These are phyloP conservation scores for Ciconia maguari DNA, from an alignment of 2,113 vertebrate species.

Conservation along the genomic window DNA sequence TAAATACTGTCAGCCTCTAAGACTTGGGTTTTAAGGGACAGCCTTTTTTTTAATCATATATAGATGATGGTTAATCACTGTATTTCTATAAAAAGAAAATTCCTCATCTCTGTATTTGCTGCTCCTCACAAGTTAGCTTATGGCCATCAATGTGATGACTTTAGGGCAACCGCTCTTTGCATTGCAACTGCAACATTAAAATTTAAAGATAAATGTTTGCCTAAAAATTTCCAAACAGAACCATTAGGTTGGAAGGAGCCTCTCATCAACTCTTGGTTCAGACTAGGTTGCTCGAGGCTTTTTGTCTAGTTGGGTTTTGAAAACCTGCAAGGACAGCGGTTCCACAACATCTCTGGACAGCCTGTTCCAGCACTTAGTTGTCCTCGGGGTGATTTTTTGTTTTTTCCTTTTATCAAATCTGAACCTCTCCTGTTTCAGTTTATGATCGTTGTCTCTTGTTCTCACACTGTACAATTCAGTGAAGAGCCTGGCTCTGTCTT, in stretches of 20 bases:
- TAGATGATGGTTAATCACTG: accelerated
- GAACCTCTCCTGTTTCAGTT: background rate
- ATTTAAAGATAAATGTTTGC: background rate
- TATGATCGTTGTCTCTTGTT: background rate
- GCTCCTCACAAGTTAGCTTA: background rate
- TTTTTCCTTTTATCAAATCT: background rate
- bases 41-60: background rate
- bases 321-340: background rate
- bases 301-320: background rate
- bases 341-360: background rate
- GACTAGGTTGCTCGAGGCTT: background rate
- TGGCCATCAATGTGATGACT: background rate
- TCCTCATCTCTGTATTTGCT: background rate
- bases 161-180: background rate
- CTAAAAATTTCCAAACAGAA: background rate
- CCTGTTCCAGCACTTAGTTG: background rate
- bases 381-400: background rate
- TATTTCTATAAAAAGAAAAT: background rate
- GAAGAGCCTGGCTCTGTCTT: background rate
- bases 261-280: background rate
- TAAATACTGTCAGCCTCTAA: background rate
- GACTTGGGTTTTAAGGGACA: background rate
- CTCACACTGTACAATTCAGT: background rate
- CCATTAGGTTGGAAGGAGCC: background rate
- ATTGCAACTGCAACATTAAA: background rate